Evolutionary conservation across 2,888 invertebrate genomes (phyloP), one percentile per base, ranked within the genome.

Genomic region (Cacoxenus indagator): DNA sequence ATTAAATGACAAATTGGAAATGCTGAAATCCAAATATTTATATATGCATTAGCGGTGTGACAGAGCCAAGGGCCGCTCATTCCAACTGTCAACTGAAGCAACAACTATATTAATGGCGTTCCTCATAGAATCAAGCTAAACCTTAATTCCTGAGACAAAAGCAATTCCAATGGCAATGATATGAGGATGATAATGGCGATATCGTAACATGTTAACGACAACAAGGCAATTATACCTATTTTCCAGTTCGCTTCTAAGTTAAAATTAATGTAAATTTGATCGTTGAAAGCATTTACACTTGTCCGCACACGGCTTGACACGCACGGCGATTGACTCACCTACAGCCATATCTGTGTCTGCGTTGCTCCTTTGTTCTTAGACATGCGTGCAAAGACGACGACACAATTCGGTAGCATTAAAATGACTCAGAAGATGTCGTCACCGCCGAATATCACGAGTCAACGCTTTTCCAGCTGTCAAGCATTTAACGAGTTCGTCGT

Each of bases 181-280:
- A n/a, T n/a, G n/a, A n/a, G n/a, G n/a, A n/a, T n/a, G n/a, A n/a
- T n/a, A n/a, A n/a, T n/a, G n/a, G n/a, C n/a, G n/a, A n/a, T n/a
- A n/a, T n/a, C n/a, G n/a, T n/a, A n/a, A n/a, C n/a, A n/a, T n/a
- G n/a, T n/a, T n/a, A n/a, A n/a, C 46, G 45, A 46, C 69, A 73
- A 67, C 75, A 83, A 83, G 80, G 75, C 83, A 83, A 83, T 83
- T 81, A 82, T 80, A 83, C 83, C 73, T 80, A 80, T 80, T 62
- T 62, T 62, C 45, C 24, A 62, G 45, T 64, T 81, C 83, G 76
- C 82, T 77, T 81, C 78, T 75, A 78, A 77, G 82, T 82, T 76
- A 82, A 77, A 83, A 76, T 82, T 78, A 81, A 83, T 82, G 84
- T 76, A 73, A 73, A 73, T 82, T 83, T 82, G 78, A 83, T 83